Percentiles rank a stretch among this genome's conserved stretches.
These are phyloP conservation scores for Halyomorpha halys DNA, from an alignment of 1,140 invertebrate genomes.

Conservation along the genomic window DNA sequence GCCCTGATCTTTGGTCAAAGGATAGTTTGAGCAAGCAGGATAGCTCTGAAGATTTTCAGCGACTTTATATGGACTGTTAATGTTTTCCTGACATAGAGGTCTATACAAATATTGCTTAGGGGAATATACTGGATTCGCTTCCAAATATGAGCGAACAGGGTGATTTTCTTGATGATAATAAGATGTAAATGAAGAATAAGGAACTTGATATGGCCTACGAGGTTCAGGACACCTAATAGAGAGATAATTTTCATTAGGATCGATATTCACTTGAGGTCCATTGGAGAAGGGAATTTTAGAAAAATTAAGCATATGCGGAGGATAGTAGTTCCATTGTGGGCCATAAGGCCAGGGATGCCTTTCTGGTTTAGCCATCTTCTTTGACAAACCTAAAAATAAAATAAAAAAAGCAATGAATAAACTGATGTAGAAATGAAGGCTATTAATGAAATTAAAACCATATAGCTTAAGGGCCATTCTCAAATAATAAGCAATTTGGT, in stretches of 20 bases:
- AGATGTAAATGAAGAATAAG: neutral
- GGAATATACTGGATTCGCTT: neutral
- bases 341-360: constrained; percentile 8
- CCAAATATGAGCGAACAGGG: neutral
- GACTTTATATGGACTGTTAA: neutral
- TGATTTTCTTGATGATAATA: constrained; percentile 5
- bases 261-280: neutral
- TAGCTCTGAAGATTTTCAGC: constrained; percentile 3
- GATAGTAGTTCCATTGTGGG: constrained; percentile 11
- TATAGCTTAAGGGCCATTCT: too few relatives aligned
- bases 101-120: neutral
- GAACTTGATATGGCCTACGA: constrained; percentile 4
- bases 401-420: neutral
- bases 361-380: constrained; percentile 11
- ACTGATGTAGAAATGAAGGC: too few relatives aligned
- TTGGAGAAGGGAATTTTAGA: neutral
- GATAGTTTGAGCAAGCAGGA: constrained; percentile 3
- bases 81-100: neutral
- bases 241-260: constrained; percentile 1
- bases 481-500: too few relatives aligned
- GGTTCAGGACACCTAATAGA: constrained; percentile 5
- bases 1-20: constrained; percentile 8
- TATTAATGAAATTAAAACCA: too few relatives aligned
- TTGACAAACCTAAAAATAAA: constrained; percentile 9
- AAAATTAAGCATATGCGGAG: constrained; percentile 2